Conservation (phyloP, 2,113 vertebrate genomes). For the Boleophthalmus pectinirostris region DNA sequence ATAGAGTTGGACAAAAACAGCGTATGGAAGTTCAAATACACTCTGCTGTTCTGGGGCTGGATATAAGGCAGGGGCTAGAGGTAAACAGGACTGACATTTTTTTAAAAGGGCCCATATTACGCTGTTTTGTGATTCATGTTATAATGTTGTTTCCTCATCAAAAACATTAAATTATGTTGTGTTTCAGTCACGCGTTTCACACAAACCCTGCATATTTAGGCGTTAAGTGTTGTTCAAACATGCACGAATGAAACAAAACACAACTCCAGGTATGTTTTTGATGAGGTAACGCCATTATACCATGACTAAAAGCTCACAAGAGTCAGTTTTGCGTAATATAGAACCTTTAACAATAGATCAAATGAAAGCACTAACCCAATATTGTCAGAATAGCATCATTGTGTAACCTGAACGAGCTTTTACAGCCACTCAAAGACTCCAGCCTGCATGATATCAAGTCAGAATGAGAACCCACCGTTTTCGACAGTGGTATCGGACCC, state of each 20-base stretch:
- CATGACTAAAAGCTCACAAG: too few species aligned
- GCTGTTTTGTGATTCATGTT: too few species aligned
- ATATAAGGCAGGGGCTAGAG: conserved; percentile 58
- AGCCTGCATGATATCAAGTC: conserved; percentile 28
- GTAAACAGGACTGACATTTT: conserved; percentile 25
- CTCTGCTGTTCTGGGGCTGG: conserved; percentile 55
- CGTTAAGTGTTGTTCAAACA: too few species aligned
- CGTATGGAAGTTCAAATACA: conserved; percentile 60
- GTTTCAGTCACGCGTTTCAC: too few species aligned
- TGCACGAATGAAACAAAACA: too few species aligned
- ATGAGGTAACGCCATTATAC: too few species aligned
- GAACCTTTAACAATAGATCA: conserved; percentile 5
- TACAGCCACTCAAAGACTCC: background rate
- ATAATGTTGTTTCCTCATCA: too few species aligned
- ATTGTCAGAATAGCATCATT: conserved; percentile 57
- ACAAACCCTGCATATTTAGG: too few species aligned
- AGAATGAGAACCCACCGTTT: conserved; percentile 28
- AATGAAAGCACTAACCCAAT: conserved; percentile 34
- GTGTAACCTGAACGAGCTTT: conserved; percentile 48
- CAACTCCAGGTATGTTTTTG: too few species aligned
- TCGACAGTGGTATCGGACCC: conserved; percentile 35
- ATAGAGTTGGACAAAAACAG: conserved; percentile 18
- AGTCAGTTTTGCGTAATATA: too few species aligned
- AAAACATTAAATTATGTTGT: too few species aligned
- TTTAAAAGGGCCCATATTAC: background rate